Evolutionary conservation across 2,797 vertebrate genomes (phyloP), one percentile per base, ranked within the genome.

Genomic region (Danio tinwini): DNA sequence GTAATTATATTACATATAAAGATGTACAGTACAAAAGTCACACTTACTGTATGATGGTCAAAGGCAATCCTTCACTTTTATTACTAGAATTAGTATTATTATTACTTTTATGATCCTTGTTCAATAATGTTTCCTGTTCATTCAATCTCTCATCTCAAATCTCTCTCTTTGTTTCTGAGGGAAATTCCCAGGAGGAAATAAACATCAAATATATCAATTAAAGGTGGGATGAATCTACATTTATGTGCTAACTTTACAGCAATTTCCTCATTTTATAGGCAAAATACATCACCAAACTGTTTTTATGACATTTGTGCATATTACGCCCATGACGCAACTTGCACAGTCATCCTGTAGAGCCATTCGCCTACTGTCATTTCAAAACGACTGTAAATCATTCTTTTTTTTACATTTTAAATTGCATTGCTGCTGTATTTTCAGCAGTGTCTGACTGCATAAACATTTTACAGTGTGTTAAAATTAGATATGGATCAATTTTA

Each of bases 221-320:
- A 11, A 11, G 45, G n/a, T 44, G 21, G 4, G 1, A 42, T n/a
- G 8, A 76, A n/a, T 74, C 5, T 10, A 42, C n/a, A 53, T 29
- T 40, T 71, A 71, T 71, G 49, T 63, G 47, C 21, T 47, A 64
- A 55, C 6, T 53, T 45, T 76, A 17, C 61, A 1, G 17, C 61
- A 55, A 76, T 76, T n/a, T 65, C 49, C 74, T 55, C 6, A 29
- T 53, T 53, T 76, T 76, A 76, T 65, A 55, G 74, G 65, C 49
- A 65, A n/a, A 55, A 65, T 76, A 49, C 61, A 49, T 76, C 74
- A 76, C 39, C 12, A 65, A 16, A 5, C 19, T n/a, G 5, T 37
- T 76, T 75, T 76, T 76, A 64, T 76, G 49, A 55, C 39, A 29
- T 55, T 8, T 45, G 55, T 44, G 62, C 37, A n/a, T 55, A 44